Conservation (phyloP, 2,888 invertebrate genomes). For the Deilephila porcellus region DNA sequence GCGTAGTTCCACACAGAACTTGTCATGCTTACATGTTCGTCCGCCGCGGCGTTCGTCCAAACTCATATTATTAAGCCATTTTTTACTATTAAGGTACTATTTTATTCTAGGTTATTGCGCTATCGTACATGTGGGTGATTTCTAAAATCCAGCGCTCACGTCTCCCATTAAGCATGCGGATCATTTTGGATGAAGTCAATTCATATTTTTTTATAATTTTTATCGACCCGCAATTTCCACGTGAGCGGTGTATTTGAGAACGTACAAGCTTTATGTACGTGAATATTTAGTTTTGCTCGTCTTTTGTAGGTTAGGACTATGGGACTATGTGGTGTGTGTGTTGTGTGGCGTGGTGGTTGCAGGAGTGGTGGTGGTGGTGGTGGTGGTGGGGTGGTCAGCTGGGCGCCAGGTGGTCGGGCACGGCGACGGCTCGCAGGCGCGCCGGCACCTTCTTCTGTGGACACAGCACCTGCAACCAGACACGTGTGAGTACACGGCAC, state of each 20-base stretch:
- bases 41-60: slow-evolving; percentile 2
- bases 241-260: not conserved
- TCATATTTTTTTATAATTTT: too few species aligned
- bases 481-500: too few species aligned
- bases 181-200: not conserved
- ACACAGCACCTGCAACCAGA: slow-evolving; percentile 58
- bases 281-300: not conserved
- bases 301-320: not conserved
- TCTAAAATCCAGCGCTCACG: not conserved
- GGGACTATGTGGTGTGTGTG: not conserved
- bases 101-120: slow-evolving; percentile 26
- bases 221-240: too few species aligned
- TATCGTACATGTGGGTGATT: not conserved
- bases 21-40: not conserved
- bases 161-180: not conserved
- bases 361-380: slow-evolving; percentile 32
- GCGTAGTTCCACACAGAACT: slow-evolving; percentile 6
- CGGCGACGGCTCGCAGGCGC: slow-evolving; percentile 90
- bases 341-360: slow-evolving; percentile 47
- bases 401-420: slow-evolving; percentile 89
- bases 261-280: not conserved
- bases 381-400: slow-evolving; percentile 46
- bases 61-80: slow-evolving; percentile 14
- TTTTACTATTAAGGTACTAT: slow-evolving; percentile 9
- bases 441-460: slow-evolving; percentile 92